Evolutionary conservation across 2,797 vertebrate species (phyloP), one percentile per base, ranked within the genome.

Genomic region (Poecilia wingei): DNA sequence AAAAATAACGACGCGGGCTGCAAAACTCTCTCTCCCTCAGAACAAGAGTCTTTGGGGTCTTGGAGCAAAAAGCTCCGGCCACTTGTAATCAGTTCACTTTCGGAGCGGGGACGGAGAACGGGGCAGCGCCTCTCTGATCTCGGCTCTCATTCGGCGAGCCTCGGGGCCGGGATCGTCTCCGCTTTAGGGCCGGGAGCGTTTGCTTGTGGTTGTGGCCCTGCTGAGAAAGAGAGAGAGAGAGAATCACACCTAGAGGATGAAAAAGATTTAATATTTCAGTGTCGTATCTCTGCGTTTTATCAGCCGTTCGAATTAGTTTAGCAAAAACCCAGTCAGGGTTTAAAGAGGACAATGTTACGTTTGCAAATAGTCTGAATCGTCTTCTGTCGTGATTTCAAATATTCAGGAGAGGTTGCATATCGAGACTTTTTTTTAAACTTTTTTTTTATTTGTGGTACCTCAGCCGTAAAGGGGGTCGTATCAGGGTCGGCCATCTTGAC

Each of bases 51-150:
- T 39, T n/a, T 13, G 6, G 22, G 66, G 10, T 43, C 10, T 43
- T 41, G 0, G 12, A 43, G 10, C 10, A 69, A 39, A 68, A 68
- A 39, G 31, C 31, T 1, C 2, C 36, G 41, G 66, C 66, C 22
- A 45, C 66, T 43, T 69, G 66, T n/a, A 14, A 69, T 69, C 66
- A 69, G 14, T 69, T 45, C 10, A 43, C 25, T 69, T 69, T n/a
- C 1, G 9, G n/a, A 69, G 66, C 12, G n/a, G 39, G 22, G 12
- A 14, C 3, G 4, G 39, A 25, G 39, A 2, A 14, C 41, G 6
- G 10, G 22, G 22, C 22, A 45, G 39, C 0, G 10, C 13, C 25
- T 14, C 66, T 69, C 66, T 69, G 22, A 41, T 69, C 66, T 43
- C 12, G 22, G 39, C 66, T 41, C 39, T 43, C 39, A 13, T 4